Percentiles rank a stretch among this genome's conserved stretches.
phyloP scores from a whole-genome alignment of 2,113 vertebrate species.

The Todiramphus saurophagus region DNA sequence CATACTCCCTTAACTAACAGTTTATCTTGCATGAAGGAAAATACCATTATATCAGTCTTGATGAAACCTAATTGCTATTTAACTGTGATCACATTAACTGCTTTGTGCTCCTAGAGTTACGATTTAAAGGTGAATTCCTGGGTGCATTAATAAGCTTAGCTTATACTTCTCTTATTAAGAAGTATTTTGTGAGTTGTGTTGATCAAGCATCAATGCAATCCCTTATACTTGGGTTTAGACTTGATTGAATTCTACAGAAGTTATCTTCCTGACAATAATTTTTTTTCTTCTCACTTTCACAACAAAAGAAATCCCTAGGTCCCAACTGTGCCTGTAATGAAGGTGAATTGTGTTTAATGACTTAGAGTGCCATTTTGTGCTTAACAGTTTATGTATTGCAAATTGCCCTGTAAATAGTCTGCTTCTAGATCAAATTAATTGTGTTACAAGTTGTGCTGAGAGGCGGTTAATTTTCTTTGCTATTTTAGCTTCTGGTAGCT shows the following conservation, averaged over 20 bases:
- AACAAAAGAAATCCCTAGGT: constrained; percentile 32
- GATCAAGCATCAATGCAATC: constrained; percentile 48
- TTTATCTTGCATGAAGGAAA: constrained; percentile 67
- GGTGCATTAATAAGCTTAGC: constrained; percentile 15
- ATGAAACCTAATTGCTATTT: constrained; percentile 52
- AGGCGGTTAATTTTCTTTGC: not conserved
- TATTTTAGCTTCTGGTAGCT: not conserved
- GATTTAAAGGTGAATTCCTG: constrained; percentile 42
- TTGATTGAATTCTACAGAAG: constrained; percentile 35
- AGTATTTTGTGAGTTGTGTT: constrained; percentile 31
- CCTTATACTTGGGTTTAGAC: constrained; percentile 13
- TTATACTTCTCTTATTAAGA: not conserved
- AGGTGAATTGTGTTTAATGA: constrained; percentile 62
- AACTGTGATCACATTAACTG: constrained; percentile 45
- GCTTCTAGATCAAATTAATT: constrained; percentile 55
- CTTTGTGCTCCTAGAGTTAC: constrained; percentile 35
- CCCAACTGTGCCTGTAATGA: constrained; percentile 62
- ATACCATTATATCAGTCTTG: constrained; percentile 25
- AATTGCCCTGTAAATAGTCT: constrained; percentile 53
- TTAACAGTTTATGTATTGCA: constrained; percentile 54
- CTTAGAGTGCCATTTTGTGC: constrained; percentile 54
- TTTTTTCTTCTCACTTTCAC: not conserved
- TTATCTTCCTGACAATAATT: constrained; percentile 3
- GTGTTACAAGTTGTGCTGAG: constrained; percentile 41
- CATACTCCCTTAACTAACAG: constrained; percentile 50